Conservation (phyloP, 1,140 invertebrate genomes). For the Caenorhabditis briggsae region DNA sequence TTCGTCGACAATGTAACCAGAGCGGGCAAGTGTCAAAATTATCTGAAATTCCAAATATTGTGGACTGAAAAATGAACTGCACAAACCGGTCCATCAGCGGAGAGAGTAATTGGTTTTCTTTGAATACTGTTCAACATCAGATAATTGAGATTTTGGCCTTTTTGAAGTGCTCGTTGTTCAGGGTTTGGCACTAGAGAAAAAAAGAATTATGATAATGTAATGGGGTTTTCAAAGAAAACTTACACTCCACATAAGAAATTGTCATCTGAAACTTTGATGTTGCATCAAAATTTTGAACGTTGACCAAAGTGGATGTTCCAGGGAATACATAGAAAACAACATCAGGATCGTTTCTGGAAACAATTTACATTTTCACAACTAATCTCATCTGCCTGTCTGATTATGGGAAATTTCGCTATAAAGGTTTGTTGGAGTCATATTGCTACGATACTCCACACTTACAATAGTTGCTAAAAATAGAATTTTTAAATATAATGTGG, state of each 20-base stretch:
- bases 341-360: not conserved
- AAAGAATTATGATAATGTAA: not conserved
- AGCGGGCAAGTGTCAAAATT: not conserved
- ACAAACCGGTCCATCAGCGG: not conserved
- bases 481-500: too few relatives aligned
- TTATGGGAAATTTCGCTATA: too few relatives aligned
- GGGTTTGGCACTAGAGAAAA: not conserved
- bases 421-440: too few relatives aligned
- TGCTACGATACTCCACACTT: too few relatives aligned
- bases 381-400: too few relatives aligned
- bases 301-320: not conserved
- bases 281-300: slow-evolving; percentile 8
- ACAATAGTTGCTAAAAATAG: too few relatives aligned
- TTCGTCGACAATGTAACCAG: not conserved
- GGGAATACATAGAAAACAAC: slow-evolving; percentile 26
- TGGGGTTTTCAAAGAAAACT: not conserved
- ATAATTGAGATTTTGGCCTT: slow-evolving; percentile 4
- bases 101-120: slow-evolving; percentile 1
- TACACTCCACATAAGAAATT: not conserved
- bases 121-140: not conserved
- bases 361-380: too few relatives aligned
- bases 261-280: slow-evolving; percentile 20
- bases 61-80: not conserved
- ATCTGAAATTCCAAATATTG: not conserved
- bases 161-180: slow-evolving; percentile 6